Evolutionary conservation across 2,888 invertebrate species (phyloP).

Genomic region (Athalia circularis): DNA sequence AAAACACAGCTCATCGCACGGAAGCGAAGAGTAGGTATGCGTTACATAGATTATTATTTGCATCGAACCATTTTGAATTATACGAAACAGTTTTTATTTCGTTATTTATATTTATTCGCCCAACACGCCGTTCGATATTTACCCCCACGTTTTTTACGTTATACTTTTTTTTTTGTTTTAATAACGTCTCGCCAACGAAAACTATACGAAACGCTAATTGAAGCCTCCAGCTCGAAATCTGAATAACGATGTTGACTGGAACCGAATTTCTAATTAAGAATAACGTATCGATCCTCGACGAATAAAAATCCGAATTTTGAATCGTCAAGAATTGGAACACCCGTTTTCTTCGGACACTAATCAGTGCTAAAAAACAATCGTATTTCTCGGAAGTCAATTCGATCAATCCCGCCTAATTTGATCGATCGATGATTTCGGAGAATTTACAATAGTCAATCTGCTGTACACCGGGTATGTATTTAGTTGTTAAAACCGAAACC

Average conservation of each 20-base stretch:
- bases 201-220: constrained; percentile 32
- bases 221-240: neutral
- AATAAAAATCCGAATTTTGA: too few species aligned
- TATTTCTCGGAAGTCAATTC: neutral
- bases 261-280: constrained; percentile 10
- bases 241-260: neutral
- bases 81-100: too few species aligned
- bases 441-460: neutral
- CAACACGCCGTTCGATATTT: neutral
- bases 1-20: too few species aligned
- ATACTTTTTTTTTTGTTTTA: neutral
- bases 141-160: neutral
- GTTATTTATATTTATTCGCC: neutral
- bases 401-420: neutral
- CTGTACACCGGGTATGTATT: too few species aligned
- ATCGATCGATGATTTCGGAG: neutral
- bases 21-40: too few species aligned
- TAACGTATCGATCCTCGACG: neutral
- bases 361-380: neutral
- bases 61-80: too few species aligned
- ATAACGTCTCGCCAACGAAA: neutral
- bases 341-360: neutral
- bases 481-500: neutral
- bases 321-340: constrained; percentile 27
- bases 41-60: too few species aligned